Evolutionary conservation across 35 echinoderm and acorn worm genomes (phyloP).

Genomic region (Apostichopus japonicus): DNA sequence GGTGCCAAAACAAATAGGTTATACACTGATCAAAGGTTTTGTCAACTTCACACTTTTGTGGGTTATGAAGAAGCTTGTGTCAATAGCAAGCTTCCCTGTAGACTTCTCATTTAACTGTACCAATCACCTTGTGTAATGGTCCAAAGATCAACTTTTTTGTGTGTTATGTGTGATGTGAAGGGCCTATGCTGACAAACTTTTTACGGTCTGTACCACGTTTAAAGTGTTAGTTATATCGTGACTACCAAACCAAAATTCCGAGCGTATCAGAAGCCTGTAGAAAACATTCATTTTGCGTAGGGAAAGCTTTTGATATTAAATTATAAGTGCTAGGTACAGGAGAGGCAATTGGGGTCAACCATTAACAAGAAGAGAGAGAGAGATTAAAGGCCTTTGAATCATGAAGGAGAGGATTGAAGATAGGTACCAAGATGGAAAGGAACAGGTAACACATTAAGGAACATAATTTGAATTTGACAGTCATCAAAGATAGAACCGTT

Average conservation of each 20-base stretch:
- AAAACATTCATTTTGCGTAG: background rate
- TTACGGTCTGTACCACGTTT: background rate
- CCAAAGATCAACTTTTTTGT: constrained; percentile 13
- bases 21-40: background rate
- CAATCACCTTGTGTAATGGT: constrained; percentile 2
- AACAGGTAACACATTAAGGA: background rate
- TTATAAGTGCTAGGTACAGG: no score
- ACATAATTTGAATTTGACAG: no score
- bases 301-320: background rate
- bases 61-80: background rate
- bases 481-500: no score
- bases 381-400: background rate
- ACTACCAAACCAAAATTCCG: background rate
- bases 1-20: constrained; percentile 3
- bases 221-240: background rate
- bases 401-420: constrained; percentile 1
- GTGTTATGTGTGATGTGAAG: background rate
- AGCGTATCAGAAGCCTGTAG: background rate
- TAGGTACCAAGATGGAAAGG: background rate
- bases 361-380: background rate
- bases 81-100: background rate
- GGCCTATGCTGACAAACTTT: constrained; percentile 1
- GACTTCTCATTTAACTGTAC: background rate
- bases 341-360: background rate
- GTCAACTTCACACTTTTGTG: background rate